These are phyloP conservation scores for Lichenostomus cassidix DNA, from an alignment of 2,113 vertebrate species.

Conservation along the genomic window DNA sequence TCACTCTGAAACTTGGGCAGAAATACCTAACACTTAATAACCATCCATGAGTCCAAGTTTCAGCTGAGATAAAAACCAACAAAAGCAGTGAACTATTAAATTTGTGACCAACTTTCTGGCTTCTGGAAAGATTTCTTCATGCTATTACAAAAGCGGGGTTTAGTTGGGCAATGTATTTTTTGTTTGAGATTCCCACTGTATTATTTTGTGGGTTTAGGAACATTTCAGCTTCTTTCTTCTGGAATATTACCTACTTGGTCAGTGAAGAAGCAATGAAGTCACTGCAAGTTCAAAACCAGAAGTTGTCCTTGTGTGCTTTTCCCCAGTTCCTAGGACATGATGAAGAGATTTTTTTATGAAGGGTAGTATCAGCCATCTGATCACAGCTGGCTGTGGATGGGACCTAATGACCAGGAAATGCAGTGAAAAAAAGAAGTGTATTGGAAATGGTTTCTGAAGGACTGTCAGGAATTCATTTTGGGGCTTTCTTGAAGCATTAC, in stretches of 20 bases:
- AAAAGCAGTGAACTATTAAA: not conserved
- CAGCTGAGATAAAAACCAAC: not conserved
- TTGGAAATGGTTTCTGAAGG: not conserved
- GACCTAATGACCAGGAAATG: not conserved
- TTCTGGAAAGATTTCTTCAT: not conserved
- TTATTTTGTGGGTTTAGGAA: not conserved
- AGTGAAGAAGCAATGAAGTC: not conserved
- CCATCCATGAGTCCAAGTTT: not conserved
- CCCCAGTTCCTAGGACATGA: fast-evolving
- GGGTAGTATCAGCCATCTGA: not conserved
- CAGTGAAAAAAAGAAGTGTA: not conserved
- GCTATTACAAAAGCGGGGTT: not conserved
- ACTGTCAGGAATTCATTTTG: not conserved
- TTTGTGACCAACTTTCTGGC: not conserved
- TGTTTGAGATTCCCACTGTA: not conserved
- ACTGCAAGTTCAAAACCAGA: not conserved
- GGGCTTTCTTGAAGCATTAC: not conserved
- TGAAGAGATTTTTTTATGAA: not conserved
- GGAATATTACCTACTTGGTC: not conserved
- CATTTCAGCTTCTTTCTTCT: not conserved
- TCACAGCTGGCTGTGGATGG: not conserved
- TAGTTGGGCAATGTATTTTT: not conserved
- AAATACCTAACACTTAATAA: not conserved
- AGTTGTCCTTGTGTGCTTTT: not conserved
- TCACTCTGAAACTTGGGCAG: not conserved